These are phyloP conservation scores for Antedon mediterranea DNA, from an alignment of 53 echinoderm and acorn worm genomes.

Conservation along the genomic window DNA sequence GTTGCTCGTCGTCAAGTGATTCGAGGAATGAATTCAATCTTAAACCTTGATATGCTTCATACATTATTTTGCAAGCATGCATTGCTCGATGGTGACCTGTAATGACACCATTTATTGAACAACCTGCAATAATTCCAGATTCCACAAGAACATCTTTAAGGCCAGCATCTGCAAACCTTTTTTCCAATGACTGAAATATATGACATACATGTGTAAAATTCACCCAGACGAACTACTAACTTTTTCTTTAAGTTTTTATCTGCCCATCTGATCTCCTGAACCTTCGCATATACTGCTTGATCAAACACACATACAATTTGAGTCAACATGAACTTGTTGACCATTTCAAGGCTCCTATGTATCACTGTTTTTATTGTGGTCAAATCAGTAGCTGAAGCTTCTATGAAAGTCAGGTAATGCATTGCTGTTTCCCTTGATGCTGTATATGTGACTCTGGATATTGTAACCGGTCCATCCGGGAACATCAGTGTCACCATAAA, in stretches of 20 bases:
- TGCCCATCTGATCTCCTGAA: too few relatives aligned
- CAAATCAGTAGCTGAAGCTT: conserved; percentile 18
- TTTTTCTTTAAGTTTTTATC: too few relatives aligned
- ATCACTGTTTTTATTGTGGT: conserved; percentile 21
- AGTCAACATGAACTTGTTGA: conserved; percentile 5
- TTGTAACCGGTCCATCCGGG: neutral
- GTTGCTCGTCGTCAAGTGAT: too few relatives aligned
- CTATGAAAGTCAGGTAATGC: conserved; percentile 11
- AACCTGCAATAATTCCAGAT: conserved; percentile 19
- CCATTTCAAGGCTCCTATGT: conserved; percentile 13
- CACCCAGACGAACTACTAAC: conserved; percentile 28
- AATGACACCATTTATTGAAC: conserved; percentile 17
- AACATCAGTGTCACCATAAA: too few relatives aligned
- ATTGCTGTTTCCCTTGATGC: neutral
- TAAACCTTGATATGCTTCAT: too few relatives aligned
- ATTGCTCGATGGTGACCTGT: too few relatives aligned
- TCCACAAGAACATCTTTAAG: conserved; percentile 17
- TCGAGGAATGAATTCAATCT: too few relatives aligned
- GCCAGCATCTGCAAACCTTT: conserved; percentile 17
- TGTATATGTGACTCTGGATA: neutral
- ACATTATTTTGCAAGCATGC: too few relatives aligned
- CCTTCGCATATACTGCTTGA: conserved; percentile 46
- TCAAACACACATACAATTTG: conserved; percentile 7
- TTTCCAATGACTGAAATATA: conserved; percentile 18
- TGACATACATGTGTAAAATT: conserved; percentile 30